Evolutionary conservation across 2,888 invertebrate genomes (phyloP).

Genomic region (Heteromurus nitidus): DNA sequence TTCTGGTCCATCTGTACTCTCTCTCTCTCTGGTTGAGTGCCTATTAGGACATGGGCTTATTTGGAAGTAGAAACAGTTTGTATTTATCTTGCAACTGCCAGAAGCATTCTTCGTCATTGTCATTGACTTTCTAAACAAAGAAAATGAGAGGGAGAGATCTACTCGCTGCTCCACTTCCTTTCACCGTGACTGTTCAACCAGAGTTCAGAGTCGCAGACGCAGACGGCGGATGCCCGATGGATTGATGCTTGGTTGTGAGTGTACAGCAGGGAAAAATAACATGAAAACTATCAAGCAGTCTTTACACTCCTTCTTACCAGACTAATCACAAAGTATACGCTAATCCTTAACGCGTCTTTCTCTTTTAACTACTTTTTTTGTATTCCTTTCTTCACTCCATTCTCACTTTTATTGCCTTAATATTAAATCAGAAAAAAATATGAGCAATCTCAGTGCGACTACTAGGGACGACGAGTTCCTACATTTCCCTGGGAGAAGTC

Average conservation of each 20-base stretch:
- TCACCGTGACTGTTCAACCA: too few relatives aligned
- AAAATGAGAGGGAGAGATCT: not conserved
- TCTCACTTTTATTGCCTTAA: not conserved
- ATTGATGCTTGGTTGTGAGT: too few relatives aligned
- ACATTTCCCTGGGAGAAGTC: not conserved
- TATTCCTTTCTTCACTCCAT: not conserved
- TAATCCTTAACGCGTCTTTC: constrained; percentile 1
- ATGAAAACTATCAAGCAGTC: too few relatives aligned
- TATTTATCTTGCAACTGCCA: constrained; percentile 62
- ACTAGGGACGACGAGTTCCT: not conserved
- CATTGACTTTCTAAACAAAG: constrained; percentile 31
- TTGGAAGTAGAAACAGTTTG: constrained; percentile 36
- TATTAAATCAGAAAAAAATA: constrained; percentile 20
- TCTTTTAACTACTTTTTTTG: not conserved
- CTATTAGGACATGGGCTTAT: constrained; percentile 29
- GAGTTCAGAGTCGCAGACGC: too few relatives aligned
- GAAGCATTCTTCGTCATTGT: constrained; percentile 51
- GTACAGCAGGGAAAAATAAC: too few relatives aligned
- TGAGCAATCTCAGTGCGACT: constrained; percentile 5
- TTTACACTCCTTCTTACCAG: too few relatives aligned
- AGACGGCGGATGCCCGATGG: too few relatives aligned
- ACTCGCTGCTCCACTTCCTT: not conserved
- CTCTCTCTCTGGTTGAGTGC: constrained; percentile 3
- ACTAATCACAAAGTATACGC: too few relatives aligned
- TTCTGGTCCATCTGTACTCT: constrained; percentile 15